Conservation (phyloP, 1,140 invertebrate species). For the Heliothis subflexa region DNA sequence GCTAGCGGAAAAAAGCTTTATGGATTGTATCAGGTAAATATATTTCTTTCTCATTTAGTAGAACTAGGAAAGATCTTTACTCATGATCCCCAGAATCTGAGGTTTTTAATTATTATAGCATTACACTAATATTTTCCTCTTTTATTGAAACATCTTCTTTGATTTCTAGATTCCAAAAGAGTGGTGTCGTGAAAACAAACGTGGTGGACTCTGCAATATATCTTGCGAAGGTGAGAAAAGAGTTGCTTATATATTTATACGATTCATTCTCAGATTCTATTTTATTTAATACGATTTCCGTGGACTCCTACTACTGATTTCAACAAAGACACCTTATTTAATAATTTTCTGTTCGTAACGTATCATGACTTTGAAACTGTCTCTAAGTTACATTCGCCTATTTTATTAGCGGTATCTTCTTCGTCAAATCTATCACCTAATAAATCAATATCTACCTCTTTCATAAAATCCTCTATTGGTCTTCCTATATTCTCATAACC, state of each 20-base stretch:
- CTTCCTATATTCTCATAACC: too few species aligned
- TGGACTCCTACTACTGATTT: too few species aligned
- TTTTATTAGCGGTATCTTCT: too few species aligned
- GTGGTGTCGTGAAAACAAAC: conserved; percentile 74
- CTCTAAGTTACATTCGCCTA: too few species aligned
- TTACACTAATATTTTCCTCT: too few species aligned
- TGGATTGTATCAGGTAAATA: conserved; percentile 69
- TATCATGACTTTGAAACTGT: not conserved
- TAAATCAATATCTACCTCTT: too few species aligned
- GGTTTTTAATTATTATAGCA: too few species aligned
- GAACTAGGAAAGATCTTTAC: not conserved
- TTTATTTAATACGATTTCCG: too few species aligned
- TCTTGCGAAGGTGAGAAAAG: conserved; percentile 71
- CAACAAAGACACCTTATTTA: not conserved
- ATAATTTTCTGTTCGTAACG: not conserved
- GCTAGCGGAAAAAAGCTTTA: conserved; percentile 71
- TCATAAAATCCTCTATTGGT: too few species aligned
- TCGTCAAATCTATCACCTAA: too few species aligned
- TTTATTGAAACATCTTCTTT: not conserved
- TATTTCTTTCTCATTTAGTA: not conserved
- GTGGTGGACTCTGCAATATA: conserved; percentile 75
- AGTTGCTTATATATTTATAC: not conserved
- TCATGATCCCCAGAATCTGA: not conserved
- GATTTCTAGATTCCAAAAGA: conserved; percentile 68
- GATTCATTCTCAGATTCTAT: not conserved